These are phyloP conservation scores for Varanus salvator DNA, from an alignment of 2,113 vertebrate species.

Conservation along the genomic window DNA sequence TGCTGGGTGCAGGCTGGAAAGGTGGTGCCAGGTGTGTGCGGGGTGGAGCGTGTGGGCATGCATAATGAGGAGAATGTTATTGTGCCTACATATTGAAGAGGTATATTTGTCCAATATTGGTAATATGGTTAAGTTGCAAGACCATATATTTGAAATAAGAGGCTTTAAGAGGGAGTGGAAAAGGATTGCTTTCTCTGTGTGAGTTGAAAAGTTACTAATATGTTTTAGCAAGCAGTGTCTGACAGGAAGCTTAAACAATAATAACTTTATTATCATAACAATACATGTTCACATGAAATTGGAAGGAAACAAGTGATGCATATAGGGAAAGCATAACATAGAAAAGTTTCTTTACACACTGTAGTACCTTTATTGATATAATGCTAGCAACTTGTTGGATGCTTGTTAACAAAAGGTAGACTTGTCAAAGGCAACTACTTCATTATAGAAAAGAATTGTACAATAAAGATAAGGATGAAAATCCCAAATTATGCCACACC, in stretches of 20 bases:
- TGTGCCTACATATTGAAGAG: neutral
- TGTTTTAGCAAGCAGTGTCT: constrained; percentile 5
- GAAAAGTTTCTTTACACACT: neutral
- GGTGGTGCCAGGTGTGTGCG: too few relatives aligned
- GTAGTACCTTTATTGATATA: constrained; percentile 1
- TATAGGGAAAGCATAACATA: neutral
- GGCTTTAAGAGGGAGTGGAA: neutral
- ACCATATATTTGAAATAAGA: constrained; percentile 6
- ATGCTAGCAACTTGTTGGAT: neutral
- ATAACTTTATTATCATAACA: constrained; percentile 24
- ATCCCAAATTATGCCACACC: neutral
- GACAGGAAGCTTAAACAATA: neutral
- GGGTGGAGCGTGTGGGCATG: too few relatives aligned
- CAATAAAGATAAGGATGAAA: neutral
- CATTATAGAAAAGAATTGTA: neutral
- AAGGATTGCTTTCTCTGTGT: neutral
- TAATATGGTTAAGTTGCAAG: neutral
- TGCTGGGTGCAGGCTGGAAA: too few relatives aligned
- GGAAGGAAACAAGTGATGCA: neutral
- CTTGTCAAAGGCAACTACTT: neutral
- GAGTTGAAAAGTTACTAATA: neutral
- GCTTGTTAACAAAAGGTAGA: constrained; percentile 6
- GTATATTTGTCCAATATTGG: neutral
- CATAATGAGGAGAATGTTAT: neutral
- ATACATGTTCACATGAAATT: constrained; percentile 15